Evolutionary conservation across 1,140 invertebrate genomes (phyloP).

Genomic region (Andricus grossulariae): DNA sequence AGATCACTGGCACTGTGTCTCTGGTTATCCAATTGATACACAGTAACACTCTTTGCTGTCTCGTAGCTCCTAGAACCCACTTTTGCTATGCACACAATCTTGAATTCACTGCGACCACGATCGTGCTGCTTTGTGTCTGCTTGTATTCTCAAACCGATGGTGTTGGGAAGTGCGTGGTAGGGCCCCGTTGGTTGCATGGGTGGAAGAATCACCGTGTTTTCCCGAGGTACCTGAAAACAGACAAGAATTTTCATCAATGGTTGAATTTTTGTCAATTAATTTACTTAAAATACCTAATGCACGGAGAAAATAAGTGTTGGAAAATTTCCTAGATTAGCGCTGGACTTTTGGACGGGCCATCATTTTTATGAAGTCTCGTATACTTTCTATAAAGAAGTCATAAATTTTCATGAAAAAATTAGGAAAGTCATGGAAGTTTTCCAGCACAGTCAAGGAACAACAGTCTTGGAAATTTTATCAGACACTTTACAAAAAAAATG

Average conservation of each 20-base stretch:
- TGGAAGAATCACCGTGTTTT: constrained; percentile 52
- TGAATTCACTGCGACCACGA: constrained; percentile 37
- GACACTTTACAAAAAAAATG: too few relatives aligned
- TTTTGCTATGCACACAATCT: constrained; percentile 53
- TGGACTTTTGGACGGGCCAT: too few relatives aligned
- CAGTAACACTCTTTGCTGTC: constrained; percentile 44
- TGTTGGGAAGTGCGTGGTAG: constrained; percentile 43
- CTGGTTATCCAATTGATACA: constrained; percentile 59
- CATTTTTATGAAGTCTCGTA: too few relatives aligned
- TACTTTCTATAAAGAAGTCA: too few relatives aligned
- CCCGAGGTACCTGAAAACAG: constrained; percentile 51
- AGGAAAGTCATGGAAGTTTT: too few relatives aligned
- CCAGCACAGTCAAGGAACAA: too few relatives aligned
- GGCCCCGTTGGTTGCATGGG: constrained; percentile 17
- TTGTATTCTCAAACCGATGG: constrained; percentile 55
- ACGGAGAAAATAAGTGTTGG: too few relatives aligned
- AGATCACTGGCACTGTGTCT: constrained; percentile 58
- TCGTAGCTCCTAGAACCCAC: constrained; percentile 48
- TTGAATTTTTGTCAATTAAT: not conserved
- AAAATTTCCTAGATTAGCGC: too few relatives aligned
- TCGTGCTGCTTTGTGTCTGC: constrained; percentile 50
- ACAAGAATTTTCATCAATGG: constrained; percentile 5
- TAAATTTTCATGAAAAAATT: too few relatives aligned
- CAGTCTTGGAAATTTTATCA: too few relatives aligned
- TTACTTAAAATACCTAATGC: not conserved